Percentiles rank a stretch among this genome's conserved stretches.
Evolutionary conservation across 64 coral and sea anemone genomes (phyloP).

Genomic region (Pachyseris speciosa): DNA sequence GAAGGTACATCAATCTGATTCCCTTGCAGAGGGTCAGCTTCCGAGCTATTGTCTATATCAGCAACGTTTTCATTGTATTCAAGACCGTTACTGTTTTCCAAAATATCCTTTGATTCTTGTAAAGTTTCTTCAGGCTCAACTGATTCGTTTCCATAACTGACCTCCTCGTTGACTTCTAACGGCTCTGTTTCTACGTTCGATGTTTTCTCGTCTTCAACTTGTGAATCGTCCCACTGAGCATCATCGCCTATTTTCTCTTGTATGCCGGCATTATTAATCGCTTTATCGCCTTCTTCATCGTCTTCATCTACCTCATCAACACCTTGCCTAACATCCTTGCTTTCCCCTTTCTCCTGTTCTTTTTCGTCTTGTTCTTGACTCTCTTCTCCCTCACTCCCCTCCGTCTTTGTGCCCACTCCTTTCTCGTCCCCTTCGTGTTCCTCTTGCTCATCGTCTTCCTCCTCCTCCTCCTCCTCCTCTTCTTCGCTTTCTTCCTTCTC

Average conservation of each 20-base stretch:
- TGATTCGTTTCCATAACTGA: not conserved
- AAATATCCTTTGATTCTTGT: not conserved
- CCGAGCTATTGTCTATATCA: not conserved
- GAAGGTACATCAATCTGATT: constrained; percentile 27
- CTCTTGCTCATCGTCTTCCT: constrained; percentile 3
- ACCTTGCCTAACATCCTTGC: constrained; percentile 11
- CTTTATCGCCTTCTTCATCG: not conserved
- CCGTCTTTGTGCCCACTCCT: not conserved
- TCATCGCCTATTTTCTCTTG: not conserved
- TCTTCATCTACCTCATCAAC: constrained; percentile 8
- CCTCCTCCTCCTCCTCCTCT: constrained; percentile 46
- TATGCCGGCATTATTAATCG: not conserved
- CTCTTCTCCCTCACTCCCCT: not conserved
- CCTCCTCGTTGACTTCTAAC: not conserved
- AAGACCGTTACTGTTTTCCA: not conserved
- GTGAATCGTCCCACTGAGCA: not conserved
- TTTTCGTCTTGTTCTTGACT: constrained; percentile 23
- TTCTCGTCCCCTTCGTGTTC: not conserved
- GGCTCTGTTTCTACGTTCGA: not conserved
- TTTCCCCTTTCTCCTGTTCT: constrained; percentile 4
- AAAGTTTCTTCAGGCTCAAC: not conserved
- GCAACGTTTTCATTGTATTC: not conserved
- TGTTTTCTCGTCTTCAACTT: not conserved
- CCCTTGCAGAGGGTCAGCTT: not conserved
- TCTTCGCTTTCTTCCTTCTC: constrained; percentile 69